Base-by-base conservation (phyloP, 2,888 invertebrate genomes). In the Amphipoea oculea region DNA sequence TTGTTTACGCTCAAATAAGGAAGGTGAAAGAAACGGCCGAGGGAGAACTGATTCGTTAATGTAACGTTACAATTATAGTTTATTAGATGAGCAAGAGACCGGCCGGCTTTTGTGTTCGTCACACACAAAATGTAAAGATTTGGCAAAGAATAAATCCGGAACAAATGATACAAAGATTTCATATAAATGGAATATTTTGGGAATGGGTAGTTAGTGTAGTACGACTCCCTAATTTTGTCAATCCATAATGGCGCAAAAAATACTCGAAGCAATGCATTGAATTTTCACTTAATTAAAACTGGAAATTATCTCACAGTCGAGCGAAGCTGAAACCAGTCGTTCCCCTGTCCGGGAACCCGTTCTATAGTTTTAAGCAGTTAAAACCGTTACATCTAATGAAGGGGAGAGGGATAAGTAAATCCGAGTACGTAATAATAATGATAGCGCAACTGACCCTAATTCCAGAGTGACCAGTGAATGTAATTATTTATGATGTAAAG, bases 311-410 rank as follows among this genome's bases (percentile, higher is more conserved):
- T 95, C 95, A 96, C 95, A 95, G 94, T 95, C 92, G 91, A 94
- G 91, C 90, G 92, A 90, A 93, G 89, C 88, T 93, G 91, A 94
- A 96, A 96, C 96, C 95, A 95, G 96, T 96, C 92, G 89, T 92
- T 91, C 95, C 96, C 96, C 95, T 93, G 94, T 93, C 88, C 83
- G 89, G 91, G 93, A 97, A 97, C 97, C 94, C 94, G 97, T 96
- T 97, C 95, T 91, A 95, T 96, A 96, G 97, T 97, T 96, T 97
- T 96, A 97, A 96, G 94, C 95, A 95, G 95, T 95, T 94, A 95
- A 95, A 96, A 96, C 97, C 96, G 97, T 97, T 97, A 96, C 96
- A 95, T 94, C 96, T 97, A 96, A 97, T 97, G 96, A 97, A 95
- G 95, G 96, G 96, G 96, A 95, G 96, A 94, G 94, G 94, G 95